Percentiles rank a stretch among this genome's conserved stretches.
phyloP scores from a whole-genome alignment of 2,797 vertebrate species.

The Leptodactylus fallax region DNA sequence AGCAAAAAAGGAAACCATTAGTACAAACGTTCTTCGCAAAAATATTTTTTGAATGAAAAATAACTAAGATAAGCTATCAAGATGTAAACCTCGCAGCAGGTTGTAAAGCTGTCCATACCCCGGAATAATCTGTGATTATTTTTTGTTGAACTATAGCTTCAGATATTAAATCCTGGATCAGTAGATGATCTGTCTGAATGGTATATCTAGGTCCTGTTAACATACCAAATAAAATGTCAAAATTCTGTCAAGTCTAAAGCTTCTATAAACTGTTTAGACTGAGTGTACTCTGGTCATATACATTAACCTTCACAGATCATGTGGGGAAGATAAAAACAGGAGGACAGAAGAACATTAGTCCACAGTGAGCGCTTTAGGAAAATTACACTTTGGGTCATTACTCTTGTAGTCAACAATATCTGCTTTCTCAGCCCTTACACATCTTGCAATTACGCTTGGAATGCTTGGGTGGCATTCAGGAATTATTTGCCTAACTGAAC shows the following conservation, averaged over 20 bases:
- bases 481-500: conserved; percentile 41
- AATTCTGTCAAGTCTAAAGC: conserved; percentile 73
- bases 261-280: conserved; percentile 84
- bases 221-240: conserved; percentile 83
- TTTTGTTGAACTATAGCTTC: background rate
- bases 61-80: background rate
- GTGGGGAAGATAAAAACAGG: conserved; percentile 67
- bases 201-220: conserved; percentile 75
- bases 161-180: conserved; percentile 3
- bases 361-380: conserved; percentile 79
- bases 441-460: conserved; percentile 67
- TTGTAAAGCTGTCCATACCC: conserved; percentile 17
- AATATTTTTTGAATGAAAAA: background rate
- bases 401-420: conserved; percentile 78
- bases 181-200: conserved; percentile 66
- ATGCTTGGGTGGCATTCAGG: conserved; percentile 71
- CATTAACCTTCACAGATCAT: conserved; percentile 77
- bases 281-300: conserved; percentile 70
- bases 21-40: background rate
- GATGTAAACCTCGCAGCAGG: conserved; percentile 5
- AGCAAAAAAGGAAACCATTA: background rate
- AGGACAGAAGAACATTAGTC: conserved; percentile 71
- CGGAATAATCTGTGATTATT: conserved; percentile 7
- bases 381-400: conserved; percentile 81
- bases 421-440: conserved; percentile 68